Percentiles rank a stretch among this genome's conserved stretches.
These are phyloP conservation scores for Nomada goodeniana DNA, from an alignment of 2,888 invertebrate genomes.

Conservation along the genomic window DNA sequence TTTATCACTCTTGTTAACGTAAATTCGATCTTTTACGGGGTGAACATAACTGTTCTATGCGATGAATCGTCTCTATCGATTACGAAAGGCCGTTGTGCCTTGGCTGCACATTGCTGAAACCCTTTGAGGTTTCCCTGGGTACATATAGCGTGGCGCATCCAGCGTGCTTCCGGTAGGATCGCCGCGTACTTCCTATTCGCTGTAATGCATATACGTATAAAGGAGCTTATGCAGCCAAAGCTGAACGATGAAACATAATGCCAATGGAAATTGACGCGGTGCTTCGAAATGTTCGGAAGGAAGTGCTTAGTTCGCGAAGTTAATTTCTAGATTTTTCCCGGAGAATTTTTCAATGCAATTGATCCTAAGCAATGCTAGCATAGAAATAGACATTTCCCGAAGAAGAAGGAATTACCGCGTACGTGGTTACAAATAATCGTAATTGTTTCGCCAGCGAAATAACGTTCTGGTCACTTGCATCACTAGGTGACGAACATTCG, in stretches of 20 bases:
- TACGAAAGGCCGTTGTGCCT: background rate
- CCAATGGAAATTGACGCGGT: slow-evolving; percentile 17
- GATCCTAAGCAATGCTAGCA: background rate
- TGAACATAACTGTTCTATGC: background rate
- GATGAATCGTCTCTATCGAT: background rate
- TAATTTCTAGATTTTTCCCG: background rate
- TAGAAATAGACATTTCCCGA: no score
- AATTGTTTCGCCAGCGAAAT: no score
- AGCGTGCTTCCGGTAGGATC: slow-evolving; percentile 55
- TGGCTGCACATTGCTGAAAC: slow-evolving; percentile 32
- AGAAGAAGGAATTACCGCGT: no score
- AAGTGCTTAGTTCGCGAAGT: slow-evolving; percentile 7
- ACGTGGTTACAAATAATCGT: no score
- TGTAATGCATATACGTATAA: slow-evolving; percentile 17
- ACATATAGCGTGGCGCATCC: slow-evolving; percentile 34
- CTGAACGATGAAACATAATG: slow-evolving; percentile 46
- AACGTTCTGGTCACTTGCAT: background rate
- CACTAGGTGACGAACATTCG: background rate
- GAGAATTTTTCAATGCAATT: slow-evolving; percentile 2
- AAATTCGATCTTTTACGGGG: background rate
- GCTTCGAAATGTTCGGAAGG: slow-evolving; percentile 4
- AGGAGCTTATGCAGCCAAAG: slow-evolving; percentile 17
- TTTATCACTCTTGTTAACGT: background rate
- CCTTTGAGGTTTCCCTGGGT: slow-evolving; percentile 24
- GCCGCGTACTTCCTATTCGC: slow-evolving; percentile 48